Percentiles rank a stretch among this genome's conserved stretches.
phyloP scores from a whole-genome alignment of 2,888 invertebrate species.

The Drosophila fungiperda region DNA sequence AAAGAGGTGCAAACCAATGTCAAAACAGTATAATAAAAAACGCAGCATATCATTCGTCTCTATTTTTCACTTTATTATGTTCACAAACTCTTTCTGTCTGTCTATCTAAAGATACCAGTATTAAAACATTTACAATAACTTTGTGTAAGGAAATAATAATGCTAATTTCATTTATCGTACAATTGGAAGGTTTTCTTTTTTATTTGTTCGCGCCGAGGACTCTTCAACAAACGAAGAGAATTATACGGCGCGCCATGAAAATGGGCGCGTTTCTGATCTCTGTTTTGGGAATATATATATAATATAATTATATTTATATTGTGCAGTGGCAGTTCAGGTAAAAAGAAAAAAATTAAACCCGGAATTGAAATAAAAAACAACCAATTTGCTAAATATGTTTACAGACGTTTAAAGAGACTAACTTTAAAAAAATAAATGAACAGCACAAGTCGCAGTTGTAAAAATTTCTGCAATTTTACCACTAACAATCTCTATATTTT shows the following conservation, averaged over 20 bases:
- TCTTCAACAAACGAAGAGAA: slow-evolving; percentile 74
- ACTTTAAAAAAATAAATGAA: slow-evolving; percentile 9
- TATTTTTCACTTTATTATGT: neutral
- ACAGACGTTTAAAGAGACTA: slow-evolving; percentile 1
- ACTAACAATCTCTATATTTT: slow-evolving; percentile 68
- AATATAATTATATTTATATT: neutral
- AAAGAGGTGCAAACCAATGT: neutral
- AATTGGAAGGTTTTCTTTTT: slow-evolving; percentile 40
- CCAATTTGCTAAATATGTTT: slow-evolving; percentile 26
- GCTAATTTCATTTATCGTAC: slow-evolving; percentile 50
- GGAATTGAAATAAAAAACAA: slow-evolving; percentile 5
- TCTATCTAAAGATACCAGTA: slow-evolving; percentile 1
- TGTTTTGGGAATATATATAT: slow-evolving; percentile 14
- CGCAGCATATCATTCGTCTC: neutral
- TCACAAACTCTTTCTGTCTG: neutral
- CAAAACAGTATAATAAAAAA: neutral
- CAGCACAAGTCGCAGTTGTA: slow-evolving; percentile 11
- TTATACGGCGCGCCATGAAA: slow-evolving; percentile 28
- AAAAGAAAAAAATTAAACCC: neutral
- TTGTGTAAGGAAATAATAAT: slow-evolving; percentile 31
- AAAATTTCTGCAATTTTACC: slow-evolving; percentile 36
- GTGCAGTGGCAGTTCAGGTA: slow-evolving; percentile 23
- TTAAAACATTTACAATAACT: slow-evolving; percentile 2
- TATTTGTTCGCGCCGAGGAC: slow-evolving; percentile 13
- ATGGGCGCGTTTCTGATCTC: slow-evolving; percentile 18